Conservation (phyloP, 2,797 vertebrate genomes). For the Cetoscarus ocellatus region DNA sequence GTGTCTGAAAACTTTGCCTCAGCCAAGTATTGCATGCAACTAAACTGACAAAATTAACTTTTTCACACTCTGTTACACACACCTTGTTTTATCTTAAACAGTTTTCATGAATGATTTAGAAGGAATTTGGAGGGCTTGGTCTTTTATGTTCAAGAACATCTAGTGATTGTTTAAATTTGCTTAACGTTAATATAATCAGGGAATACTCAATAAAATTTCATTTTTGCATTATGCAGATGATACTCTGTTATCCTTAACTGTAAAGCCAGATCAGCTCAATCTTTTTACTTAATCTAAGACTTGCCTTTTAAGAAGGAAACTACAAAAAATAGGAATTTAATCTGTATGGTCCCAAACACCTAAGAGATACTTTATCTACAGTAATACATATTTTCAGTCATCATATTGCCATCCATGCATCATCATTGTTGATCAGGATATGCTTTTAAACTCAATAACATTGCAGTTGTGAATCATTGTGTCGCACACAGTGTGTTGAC, state of each 20-base stretch:
- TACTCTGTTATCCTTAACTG: not conserved
- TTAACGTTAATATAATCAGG: not conserved
- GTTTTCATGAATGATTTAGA: slow-evolving; percentile 14
- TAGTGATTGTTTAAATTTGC: not conserved
- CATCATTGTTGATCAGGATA: too few species aligned
- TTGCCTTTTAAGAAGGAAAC: too few species aligned
- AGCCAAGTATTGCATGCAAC: slow-evolving; percentile 34
- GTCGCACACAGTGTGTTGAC: slow-evolving; percentile 12
- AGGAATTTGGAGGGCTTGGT: not conserved
- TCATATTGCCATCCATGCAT: too few species aligned
- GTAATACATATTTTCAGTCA: too few species aligned
- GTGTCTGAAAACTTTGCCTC: slow-evolving; percentile 22
- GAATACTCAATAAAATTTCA: not conserved
- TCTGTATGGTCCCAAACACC: too few species aligned
- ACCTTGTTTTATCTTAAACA: slow-evolving; percentile 17
- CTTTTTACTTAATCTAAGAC: not conserved
- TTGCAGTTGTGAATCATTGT: too few species aligned
- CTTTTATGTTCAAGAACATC: not conserved
- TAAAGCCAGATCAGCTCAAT: not conserved
- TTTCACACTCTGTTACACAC: slow-evolving; percentile 13
- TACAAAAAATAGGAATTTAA: too few species aligned
- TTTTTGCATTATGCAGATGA: not conserved
- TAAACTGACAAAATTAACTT: slow-evolving; percentile 12
- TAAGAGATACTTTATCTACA: too few species aligned
- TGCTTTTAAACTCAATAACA: too few species aligned